Conservation (phyloP, 2,113 vertebrate genomes). For the Corvus moneduloides region DNA sequence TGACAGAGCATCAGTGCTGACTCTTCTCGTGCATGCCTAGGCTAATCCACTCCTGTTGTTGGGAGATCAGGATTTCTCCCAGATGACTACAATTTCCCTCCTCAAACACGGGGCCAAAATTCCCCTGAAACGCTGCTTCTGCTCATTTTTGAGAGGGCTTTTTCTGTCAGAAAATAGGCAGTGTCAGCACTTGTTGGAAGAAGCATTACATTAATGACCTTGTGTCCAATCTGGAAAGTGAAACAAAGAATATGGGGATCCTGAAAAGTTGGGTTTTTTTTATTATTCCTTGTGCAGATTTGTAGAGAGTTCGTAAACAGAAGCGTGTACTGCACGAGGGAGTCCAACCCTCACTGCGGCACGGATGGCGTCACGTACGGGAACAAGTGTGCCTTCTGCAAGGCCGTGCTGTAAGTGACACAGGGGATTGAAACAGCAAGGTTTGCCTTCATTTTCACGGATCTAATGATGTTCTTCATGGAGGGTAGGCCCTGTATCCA, state of each 20-base stretch:
- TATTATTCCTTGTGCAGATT: conserved; percentile 43
- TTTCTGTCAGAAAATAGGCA: background rate
- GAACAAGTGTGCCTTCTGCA: conserved; percentile 76
- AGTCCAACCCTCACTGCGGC: conserved; percentile 75
- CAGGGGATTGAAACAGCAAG: background rate
- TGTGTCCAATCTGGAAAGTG: background rate
- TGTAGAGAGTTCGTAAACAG: conserved; percentile 66
- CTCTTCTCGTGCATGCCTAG: background rate
- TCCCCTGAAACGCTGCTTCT: background rate
- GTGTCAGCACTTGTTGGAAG: background rate
- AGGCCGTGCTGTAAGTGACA: conserved; percentile 71
- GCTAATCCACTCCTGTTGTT: background rate
- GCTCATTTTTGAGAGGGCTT: background rate
- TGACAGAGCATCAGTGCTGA: background rate
- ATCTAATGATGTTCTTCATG: background rate
- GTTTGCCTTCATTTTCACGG: background rate
- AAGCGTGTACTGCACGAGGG: conserved; percentile 69
- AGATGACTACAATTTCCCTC: background rate
- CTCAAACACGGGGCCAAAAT: background rate
- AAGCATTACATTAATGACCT: background rate
- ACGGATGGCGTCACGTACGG: conserved; percentile 72
- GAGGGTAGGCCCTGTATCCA: background rate
- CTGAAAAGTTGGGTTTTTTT: background rate
- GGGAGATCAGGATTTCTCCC: background rate
- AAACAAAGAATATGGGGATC: background rate